Evolutionary conservation across 2,113 vertebrate genomes (phyloP).

Genomic region (Zosterops borbonicus): DNA sequence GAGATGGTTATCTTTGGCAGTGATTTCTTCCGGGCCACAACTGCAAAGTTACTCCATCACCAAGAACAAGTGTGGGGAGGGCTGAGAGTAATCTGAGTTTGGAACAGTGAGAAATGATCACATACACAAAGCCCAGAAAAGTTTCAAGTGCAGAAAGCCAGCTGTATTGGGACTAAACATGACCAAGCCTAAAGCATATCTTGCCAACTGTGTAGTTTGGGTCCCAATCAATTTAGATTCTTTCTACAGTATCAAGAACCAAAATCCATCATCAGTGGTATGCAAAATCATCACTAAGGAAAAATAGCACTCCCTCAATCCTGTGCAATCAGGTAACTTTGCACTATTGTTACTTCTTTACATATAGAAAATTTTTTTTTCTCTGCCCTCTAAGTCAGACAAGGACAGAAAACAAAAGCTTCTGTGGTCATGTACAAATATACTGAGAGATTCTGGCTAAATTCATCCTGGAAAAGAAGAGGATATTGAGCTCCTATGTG

Average conservation of each 20-base stretch:
- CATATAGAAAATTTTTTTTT: background rate
- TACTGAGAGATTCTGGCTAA: background rate
- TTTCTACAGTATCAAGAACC: background rate
- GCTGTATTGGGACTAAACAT: background rate
- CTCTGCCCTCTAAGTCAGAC: background rate
- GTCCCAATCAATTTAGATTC: background rate
- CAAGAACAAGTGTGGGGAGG: background rate
- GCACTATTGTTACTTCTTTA: background rate
- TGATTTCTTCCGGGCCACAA: background rate
- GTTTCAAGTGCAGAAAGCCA: background rate
- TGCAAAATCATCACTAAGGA: background rate
- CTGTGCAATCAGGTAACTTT: background rate
- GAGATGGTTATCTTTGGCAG: background rate
- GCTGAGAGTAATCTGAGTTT: background rate
- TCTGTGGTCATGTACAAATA: background rate
- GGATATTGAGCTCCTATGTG: background rate
- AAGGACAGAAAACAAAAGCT: background rate
- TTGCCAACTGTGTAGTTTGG: fast-evolving
- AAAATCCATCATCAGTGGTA: background rate
- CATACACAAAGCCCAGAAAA: background rate
- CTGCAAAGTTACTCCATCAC: background rate
- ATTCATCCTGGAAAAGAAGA: background rate
- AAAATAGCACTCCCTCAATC: background rate
- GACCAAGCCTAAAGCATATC: background rate
- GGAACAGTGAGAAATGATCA: background rate